These are phyloP conservation scores for Elysia chlorotica DNA, from an alignment of 1,140 invertebrate species.

Conservation along the genomic window DNA sequence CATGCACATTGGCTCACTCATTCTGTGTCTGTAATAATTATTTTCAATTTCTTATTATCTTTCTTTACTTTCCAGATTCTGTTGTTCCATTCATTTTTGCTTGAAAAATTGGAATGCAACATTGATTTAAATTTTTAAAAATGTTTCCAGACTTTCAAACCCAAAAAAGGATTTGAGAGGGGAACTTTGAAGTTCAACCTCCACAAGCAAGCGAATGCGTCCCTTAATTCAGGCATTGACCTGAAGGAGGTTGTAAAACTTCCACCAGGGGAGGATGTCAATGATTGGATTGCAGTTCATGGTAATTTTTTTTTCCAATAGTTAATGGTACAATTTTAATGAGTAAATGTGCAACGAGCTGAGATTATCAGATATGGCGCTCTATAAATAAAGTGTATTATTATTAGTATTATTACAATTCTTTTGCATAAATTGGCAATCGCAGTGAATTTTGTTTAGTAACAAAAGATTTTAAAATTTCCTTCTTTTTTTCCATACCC, in stretches of 20 bases:
- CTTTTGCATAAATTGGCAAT: too few relatives aligned
- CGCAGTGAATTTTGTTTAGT: too few relatives aligned
- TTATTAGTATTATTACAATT: too few relatives aligned
- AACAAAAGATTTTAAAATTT: too few relatives aligned
- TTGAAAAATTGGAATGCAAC: background rate
- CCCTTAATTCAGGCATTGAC: constrained; percentile 92
- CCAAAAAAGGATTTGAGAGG: constrained; percentile 83
- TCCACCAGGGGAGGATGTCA: constrained; percentile 84
- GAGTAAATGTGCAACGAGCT: too few relatives aligned
- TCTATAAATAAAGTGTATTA: too few relatives aligned
- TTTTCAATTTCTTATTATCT: background rate
- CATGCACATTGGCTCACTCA: background rate
- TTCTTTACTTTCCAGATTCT: background rate
- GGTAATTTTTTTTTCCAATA: constrained; percentile 69
- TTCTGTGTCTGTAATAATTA: background rate
- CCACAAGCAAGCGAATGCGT: constrained; percentile 93
- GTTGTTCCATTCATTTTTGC: background rate
- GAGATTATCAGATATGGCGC: too few relatives aligned
- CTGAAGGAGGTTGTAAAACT: constrained; percentile 82
- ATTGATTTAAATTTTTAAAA: background rate
- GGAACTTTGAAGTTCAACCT: constrained; percentile 90
- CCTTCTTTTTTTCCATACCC: too few relatives aligned
- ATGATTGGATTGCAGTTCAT: constrained; percentile 96
- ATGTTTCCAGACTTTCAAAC: constrained; percentile 56
- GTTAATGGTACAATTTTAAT: too few relatives aligned